Evolutionary conservation across 2,113 vertebrate genomes (phyloP), one percentile per base, ranked within the genome.

Genomic region (Pica pica): DNA sequence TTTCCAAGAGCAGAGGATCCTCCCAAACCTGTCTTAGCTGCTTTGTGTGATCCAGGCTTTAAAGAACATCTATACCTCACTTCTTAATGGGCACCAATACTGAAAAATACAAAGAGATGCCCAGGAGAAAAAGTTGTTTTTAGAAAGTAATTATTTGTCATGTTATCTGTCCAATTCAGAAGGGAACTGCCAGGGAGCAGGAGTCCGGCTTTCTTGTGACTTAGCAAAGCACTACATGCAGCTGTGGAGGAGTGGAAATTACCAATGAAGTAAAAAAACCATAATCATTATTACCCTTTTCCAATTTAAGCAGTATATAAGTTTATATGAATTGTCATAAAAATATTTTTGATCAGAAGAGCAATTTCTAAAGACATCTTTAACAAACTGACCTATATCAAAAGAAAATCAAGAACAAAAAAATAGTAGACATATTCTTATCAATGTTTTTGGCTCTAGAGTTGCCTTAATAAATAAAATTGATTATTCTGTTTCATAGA

Each of bases 1-100:
- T 95, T 97, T 97, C 89, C 46, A 87, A 67, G 91, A 97, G 96
- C 61, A 95, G 94, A 95, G 75, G 84, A 68, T 97, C 92, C 73
- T 97, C 93, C 78, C 90, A 89, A 89, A 95, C 50, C 77, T 64
- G 49, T 90, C 85, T 80, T 76, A 90, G 35, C 39, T 84, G 67
- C 68, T 95, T 96, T 83, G 87, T 76, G 52, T 90, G 81, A 96
- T 95, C 55, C 90, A 89, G 87, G 81, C 47, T 88, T 97, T 97
- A 94, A 95, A 97, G 84, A 97, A 65, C 71, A 93, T 57, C 93
- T 80, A 83, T 90, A 44, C 31, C 52, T 93, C 56, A 46, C 78
- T 93, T 81, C 89, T 93, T 97, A 97, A 96, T 96, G 78, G 85
- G 81, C 97, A 33, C 50, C 74, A 90, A 85, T 60, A 69, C 41